Base-by-base conservation (phyloP, 2,113 vertebrate species). In the Indicator indicator region DNA sequence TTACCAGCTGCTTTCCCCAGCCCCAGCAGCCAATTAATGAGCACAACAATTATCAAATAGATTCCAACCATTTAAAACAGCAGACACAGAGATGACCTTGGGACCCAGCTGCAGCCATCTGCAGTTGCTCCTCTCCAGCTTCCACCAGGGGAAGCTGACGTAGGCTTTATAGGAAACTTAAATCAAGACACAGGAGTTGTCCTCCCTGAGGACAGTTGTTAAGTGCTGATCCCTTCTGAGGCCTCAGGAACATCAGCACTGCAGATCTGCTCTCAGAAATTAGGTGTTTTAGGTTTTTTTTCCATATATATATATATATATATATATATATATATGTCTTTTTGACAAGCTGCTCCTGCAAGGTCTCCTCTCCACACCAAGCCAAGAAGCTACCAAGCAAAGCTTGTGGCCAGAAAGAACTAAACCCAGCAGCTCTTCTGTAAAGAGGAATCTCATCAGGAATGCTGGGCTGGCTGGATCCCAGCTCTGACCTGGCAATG, bases 401-500 rank as follows among this genome's bases (percentile, higher is more conserved):
- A 85, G 50, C 83, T 88, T 0, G 0, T 32, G 68, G 36, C 27
- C 1, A 8, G 36, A 70, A 65, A 73, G 71, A 28, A 36, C 59
- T 38, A 40, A 94, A 6, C 6, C 3, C 44, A 3, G 60, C 59
- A 89, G 90, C 85, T 65, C 40, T 71, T 59, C 1, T 4, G 40
- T 5, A 58, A 87, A 65, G 75, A 54, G 68, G 3, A 7, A 54
- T n/a, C 38, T 6, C 3, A 2, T 48, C 81, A 82, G 74, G n/a
- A 24, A 76, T 1, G 2, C 19, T 4, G 52, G 68, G n/a, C 86
- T 92, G 90, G 92, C 73, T 38, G 67, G 16, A 46, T 44, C 67
- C 81, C 92, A 90, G 92, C 55, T 69, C 81, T 36, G 77, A 12
- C n/a, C 86, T 89, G 84, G 94, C 88, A 90, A 17, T 6, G 2